Percentiles rank a stretch among this genome's conserved stretches.
phyloP scores from a whole-genome alignment of 2,888 invertebrate genomes.

The Parapristionchus giblindavisi region DNA sequence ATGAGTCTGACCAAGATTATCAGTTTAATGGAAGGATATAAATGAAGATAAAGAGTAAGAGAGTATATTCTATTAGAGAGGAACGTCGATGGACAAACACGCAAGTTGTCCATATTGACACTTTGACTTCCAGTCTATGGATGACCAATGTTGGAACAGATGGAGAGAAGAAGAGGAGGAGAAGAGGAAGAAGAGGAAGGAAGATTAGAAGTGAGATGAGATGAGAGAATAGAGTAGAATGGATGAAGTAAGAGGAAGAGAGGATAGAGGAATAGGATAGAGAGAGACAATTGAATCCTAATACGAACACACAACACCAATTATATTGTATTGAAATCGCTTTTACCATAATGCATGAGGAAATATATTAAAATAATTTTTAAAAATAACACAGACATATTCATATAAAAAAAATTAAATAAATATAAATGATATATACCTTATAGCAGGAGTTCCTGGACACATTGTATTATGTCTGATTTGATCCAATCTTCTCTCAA shows the following conservation, averaged over 20 bases:
- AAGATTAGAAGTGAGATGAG: neutral
- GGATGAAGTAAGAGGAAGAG: constrained; percentile 1
- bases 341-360: neutral
- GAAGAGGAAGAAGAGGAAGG: constrained; percentile 13
- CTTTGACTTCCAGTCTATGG: too few species aligned
- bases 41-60: neutral
- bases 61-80: neutral
- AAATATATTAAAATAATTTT: neutral
- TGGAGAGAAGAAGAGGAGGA: neutral
- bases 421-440: neutral
- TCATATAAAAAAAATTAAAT: neutral
- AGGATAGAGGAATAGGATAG: neutral
- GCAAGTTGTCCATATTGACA: neutral
- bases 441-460: constrained; percentile 4
- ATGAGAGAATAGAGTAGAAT: neutral
- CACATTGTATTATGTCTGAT: constrained; percentile 12
- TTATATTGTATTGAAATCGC: too few species aligned
- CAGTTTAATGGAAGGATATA: neutral
- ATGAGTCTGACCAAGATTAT: neutral
- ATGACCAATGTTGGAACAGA: neutral
- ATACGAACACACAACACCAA: too few species aligned
- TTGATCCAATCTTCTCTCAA: constrained; percentile 30
- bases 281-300: neutral
- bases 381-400: neutral
- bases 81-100: neutral